Evolutionary conservation across 2,113 vertebrate species (phyloP).

Genomic region (Cyprinodon brontotheroides): DNA sequence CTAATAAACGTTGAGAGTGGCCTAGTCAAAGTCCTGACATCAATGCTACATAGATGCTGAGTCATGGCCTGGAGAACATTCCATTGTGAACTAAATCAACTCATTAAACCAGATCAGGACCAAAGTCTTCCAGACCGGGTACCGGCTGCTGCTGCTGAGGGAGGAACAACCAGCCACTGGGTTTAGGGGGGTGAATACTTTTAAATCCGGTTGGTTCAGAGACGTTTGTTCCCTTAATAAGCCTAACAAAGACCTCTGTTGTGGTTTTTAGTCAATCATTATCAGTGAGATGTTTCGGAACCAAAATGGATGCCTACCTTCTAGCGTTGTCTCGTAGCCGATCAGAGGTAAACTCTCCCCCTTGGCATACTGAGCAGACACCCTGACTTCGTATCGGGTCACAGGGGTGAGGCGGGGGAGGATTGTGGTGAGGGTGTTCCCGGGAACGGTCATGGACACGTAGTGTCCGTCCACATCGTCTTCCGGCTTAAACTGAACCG

Average conservation of each 20-base stretch:
- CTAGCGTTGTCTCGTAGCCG: conserved; percentile 87
- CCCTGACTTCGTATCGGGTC: conserved; percentile 88
- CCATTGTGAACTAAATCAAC: too few relatives aligned
- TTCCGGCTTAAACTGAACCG: conserved; percentile 85
- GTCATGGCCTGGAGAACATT: neutral
- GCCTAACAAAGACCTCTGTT: neutral
- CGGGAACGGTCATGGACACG: conserved; percentile 86
- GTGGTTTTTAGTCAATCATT: neutral
- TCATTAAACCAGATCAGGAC: too few relatives aligned
- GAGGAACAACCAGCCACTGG: too few relatives aligned
- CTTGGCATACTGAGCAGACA: conserved; percentile 88
- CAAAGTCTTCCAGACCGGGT: too few relatives aligned
- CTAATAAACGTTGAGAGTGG: too few relatives aligned
- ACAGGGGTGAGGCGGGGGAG: conserved; percentile 86
- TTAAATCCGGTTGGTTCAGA: too few relatives aligned
- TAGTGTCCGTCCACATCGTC: conserved; percentile 70
- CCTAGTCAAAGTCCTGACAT: neutral
- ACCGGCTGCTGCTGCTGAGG: too few relatives aligned
- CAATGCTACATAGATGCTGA: too few relatives aligned
- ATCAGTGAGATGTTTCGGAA: neutral
- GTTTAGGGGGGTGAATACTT: too few relatives aligned
- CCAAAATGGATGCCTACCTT: conserved; percentile 78
- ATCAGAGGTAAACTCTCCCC: conserved; percentile 86
- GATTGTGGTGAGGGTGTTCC: conserved; percentile 79
- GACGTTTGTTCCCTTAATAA: neutral